These are phyloP conservation scores for Pseudomugil gertrudae DNA, from an alignment of 2,797 vertebrate genomes.

Conservation along the genomic window DNA sequence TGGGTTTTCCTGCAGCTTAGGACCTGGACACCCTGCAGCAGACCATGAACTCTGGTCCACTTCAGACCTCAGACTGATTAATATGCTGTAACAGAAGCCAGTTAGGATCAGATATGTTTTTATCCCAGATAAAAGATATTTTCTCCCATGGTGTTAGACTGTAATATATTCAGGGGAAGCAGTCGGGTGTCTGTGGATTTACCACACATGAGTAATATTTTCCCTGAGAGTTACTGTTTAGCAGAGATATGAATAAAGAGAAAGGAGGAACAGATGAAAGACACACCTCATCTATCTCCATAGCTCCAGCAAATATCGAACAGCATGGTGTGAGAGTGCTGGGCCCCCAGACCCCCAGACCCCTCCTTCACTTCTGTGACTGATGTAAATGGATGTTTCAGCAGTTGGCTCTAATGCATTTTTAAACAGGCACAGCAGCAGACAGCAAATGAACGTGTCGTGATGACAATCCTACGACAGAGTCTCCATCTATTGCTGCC, in stretches of 20 bases:
- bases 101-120: background rate
- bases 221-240: slow-evolving; percentile 31
- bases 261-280: slow-evolving; percentile 40
- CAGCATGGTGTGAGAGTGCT: slow-evolving; percentile 44
- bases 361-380: slow-evolving; percentile 61
- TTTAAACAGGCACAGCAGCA: slow-evolving; percentile 81
- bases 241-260: slow-evolving; percentile 33
- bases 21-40: no score
- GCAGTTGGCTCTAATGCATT: slow-evolving; percentile 79
- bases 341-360: slow-evolving; percentile 35
- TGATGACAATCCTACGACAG: slow-evolving; percentile 38
- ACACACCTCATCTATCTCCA: slow-evolving; percentile 65
- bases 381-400: slow-evolving; percentile 78
- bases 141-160: background rate
- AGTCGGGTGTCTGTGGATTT: slow-evolving; percentile 23
- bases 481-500: slow-evolving; percentile 63
- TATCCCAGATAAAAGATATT: background rate
- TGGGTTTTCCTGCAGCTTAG: no score
- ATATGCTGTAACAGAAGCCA: background rate
- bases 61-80: no score
- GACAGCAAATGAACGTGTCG: slow-evolving; percentile 68
- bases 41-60: no score
- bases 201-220: slow-evolving; percentile 23
- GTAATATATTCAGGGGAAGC: slow-evolving; percentile 28
- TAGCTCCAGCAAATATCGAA: slow-evolving; percentile 69